A percentile compares a stretch with the other conserved stretches of the same genome.
These are phyloP conservation scores for Meriones psammophilus DNA, from an alignment of 2,797 vertebrate species.

Conservation along the genomic window DNA sequence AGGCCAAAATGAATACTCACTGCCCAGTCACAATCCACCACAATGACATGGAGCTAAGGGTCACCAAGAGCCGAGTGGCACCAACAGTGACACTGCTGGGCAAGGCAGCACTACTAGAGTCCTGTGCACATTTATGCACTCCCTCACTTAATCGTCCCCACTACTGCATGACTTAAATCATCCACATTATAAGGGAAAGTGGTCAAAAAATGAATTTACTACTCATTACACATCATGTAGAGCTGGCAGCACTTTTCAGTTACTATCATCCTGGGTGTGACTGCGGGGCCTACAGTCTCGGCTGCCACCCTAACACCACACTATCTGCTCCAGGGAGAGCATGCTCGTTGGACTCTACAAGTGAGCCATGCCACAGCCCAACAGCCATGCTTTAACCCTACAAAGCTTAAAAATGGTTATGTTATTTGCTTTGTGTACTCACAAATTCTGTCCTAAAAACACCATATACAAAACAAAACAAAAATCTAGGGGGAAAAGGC, in stretches of 20 bases:
- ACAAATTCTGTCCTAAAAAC: conserved; percentile 30
- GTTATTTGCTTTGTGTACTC: background rate
- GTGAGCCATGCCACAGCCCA: background rate
- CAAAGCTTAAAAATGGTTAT: background rate
- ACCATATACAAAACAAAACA: background rate
- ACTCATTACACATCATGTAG: background rate
- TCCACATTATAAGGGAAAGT: conserved; percentile 3
- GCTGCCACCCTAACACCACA: background rate
- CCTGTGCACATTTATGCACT: background rate
- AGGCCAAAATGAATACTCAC: background rate
- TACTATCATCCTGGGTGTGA: background rate
- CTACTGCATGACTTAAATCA: background rate
- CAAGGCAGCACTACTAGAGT: background rate
- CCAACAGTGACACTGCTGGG: background rate
- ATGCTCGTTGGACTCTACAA: background rate
- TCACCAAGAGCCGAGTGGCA: background rate
- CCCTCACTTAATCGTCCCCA: background rate
- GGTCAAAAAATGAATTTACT: background rate
- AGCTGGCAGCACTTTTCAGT: background rate
- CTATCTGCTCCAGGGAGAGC: background rate
- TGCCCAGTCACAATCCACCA: background rate
- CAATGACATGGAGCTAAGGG: background rate
- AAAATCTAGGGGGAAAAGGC: background rate
- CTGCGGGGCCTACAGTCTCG: background rate
- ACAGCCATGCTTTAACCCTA: background rate